These are phyloP conservation scores for Xiphias gladius DNA, from an alignment of 2,113 vertebrate genomes.

Conservation along the genomic window DNA sequence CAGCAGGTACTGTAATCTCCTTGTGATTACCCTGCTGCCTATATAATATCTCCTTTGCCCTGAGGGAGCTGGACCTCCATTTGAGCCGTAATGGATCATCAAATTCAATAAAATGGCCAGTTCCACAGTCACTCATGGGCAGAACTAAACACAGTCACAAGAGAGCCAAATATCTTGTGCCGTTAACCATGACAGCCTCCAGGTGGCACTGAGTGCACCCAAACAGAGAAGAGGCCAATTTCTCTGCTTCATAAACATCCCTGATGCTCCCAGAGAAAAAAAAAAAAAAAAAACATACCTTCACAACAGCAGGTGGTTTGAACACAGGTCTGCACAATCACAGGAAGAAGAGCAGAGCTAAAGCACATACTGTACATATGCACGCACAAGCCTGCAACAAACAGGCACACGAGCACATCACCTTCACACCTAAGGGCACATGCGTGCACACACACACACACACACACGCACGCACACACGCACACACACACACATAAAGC, in stretches of 20 bases:
- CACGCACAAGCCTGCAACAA: slow-evolving; percentile 40
- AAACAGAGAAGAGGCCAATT: slow-evolving; percentile 33
- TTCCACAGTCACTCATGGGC: slow-evolving; percentile 62
- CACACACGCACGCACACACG: no score
- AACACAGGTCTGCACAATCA: slow-evolving; percentile 53
- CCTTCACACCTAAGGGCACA: background rate
- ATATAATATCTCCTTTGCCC: slow-evolving; percentile 76
- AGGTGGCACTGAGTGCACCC: slow-evolving; percentile 74
- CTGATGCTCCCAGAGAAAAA: slow-evolving; percentile 63
- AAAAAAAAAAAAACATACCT: slow-evolving; percentile 63
- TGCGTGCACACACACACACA: background rate
- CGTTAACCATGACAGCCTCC: slow-evolving; percentile 51
- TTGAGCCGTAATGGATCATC: slow-evolving; percentile 77
- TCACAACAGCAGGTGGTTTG: slow-evolving; percentile 72
- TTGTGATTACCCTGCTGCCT: slow-evolving; percentile 75
- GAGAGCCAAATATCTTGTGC: slow-evolving; percentile 27
- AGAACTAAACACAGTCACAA: slow-evolving; percentile 48
- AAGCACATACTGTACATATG: slow-evolving; percentile 32
- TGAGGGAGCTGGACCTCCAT: slow-evolving; percentile 71
- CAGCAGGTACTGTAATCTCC: slow-evolving; percentile 75
- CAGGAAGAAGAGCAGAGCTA: slow-evolving; percentile 33
- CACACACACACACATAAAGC: slow-evolving; percentile 21
- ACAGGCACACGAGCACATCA: slow-evolving; percentile 16
- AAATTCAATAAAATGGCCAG: slow-evolving; percentile 78
- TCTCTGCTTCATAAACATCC: slow-evolving; percentile 71